Conservation (phyloP, 1,140 invertebrate genomes). For the Spodoptera litura region DNA sequence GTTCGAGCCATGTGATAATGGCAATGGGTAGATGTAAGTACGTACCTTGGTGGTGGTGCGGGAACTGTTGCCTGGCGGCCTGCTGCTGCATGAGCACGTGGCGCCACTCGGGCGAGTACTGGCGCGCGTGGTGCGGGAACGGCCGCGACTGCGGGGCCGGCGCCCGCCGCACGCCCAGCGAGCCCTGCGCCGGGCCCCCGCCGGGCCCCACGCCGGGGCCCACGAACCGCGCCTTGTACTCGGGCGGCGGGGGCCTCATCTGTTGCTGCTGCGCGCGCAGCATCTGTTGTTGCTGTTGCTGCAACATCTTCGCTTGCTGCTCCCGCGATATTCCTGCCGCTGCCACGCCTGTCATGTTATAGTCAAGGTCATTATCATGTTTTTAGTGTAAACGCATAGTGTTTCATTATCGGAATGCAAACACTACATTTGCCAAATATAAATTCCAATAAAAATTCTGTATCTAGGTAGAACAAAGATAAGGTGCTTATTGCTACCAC, state of each 20-base stretch:
- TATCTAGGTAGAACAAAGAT: no score
- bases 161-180: constrained; percentile 80
- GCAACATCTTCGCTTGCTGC: constrained; percentile 88
- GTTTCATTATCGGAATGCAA: no score
- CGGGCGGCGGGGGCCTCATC: constrained; percentile 90
- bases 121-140: constrained; percentile 89
- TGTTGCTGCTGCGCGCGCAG: constrained; percentile 86
- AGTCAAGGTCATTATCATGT: background rate
- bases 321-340: constrained; percentile 85
- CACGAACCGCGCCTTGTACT: constrained; percentile 91
- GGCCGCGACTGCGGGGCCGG: constrained; percentile 87
- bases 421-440: no score
- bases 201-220: constrained; percentile 83
- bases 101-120: constrained; percentile 89
- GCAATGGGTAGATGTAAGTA: background rate
- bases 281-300: constrained; percentile 87
- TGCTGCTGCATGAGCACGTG: constrained; percentile 91
- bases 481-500: no score
- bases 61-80: constrained; percentile 88
- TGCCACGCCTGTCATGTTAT: constrained; percentile 65
- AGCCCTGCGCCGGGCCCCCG: constrained; percentile 82
- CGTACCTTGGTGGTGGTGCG: constrained; percentile 89
- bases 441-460: no score
- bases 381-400: background rate
- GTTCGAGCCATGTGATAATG: background rate